Evolutionary conservation across 2,888 invertebrate species (phyloP).

Genomic region (Gerris lacustris): DNA sequence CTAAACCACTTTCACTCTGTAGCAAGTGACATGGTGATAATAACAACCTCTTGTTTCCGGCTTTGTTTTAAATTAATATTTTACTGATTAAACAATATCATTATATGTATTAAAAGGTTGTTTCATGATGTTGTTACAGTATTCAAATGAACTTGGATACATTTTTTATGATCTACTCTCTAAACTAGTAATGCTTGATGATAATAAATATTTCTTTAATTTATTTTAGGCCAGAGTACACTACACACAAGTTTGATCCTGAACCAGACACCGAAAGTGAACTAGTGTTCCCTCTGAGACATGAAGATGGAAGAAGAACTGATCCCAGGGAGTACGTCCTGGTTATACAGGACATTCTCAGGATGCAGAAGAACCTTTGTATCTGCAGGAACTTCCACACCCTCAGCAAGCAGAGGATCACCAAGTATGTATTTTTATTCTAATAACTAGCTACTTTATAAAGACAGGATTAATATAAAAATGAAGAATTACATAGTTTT

Average conservation of each 20-base stretch:
- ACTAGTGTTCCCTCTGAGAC: slow-evolving; percentile 45
- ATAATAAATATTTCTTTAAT: background rate
- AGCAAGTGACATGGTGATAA: no score
- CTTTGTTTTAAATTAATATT: no score
- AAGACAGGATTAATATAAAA: background rate
- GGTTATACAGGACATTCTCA: slow-evolving; percentile 75
- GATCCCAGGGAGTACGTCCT: slow-evolving; percentile 60
- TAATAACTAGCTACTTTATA: background rate
- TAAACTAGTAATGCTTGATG: no score
- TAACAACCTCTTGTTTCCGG: no score
- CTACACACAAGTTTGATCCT: slow-evolving; percentile 23
- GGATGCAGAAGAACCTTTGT: slow-evolving; percentile 89
- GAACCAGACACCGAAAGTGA: slow-evolving; percentile 33
- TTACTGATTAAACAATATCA: no score
- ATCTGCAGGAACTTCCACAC: slow-evolving; percentile 81
- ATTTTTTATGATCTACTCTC: no score
- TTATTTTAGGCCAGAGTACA: slow-evolving; percentile 10
- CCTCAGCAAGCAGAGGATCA: slow-evolving; percentile 54
- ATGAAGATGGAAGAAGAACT: slow-evolving; percentile 38
- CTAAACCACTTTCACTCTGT: no score
- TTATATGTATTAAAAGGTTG: no score
- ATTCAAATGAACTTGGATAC: no score
- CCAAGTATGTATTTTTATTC: slow-evolving; percentile 42
- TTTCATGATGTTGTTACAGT: no score
- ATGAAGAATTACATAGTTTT: slow-evolving; percentile 1